phyloP scores from a whole-genome alignment of 2,888 invertebrate species.

The Cremastinae sp. region DNA sequence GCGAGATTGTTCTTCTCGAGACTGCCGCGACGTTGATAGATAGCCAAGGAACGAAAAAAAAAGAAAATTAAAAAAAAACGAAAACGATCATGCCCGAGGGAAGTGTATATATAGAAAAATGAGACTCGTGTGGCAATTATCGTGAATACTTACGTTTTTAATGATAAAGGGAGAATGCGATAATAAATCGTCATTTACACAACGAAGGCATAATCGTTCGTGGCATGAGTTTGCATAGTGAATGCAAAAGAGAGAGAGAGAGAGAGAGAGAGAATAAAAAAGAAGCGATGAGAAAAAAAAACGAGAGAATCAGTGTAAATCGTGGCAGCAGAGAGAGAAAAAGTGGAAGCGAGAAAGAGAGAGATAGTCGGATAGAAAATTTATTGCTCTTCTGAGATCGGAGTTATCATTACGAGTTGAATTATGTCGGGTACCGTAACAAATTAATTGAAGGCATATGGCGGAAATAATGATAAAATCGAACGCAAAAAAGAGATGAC shows the following conservation, averaged over 20 bases:
- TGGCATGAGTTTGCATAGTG: not conserved
- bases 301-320: slow-evolving; percentile 3
- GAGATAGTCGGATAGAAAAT: slow-evolving; percentile 54
- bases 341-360: slow-evolving; percentile 22
- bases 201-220: slow-evolving; percentile 18
- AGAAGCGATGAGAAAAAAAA: too few relatives aligned
- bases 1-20: too few relatives aligned
- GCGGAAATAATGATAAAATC: slow-evolving; percentile 68
- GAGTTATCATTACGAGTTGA: slow-evolving; percentile 66
- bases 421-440: slow-evolving; percentile 69
- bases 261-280: not conserved
- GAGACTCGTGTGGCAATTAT: not conserved
- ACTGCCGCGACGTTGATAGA: too few relatives aligned
- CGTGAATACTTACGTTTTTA: slow-evolving; percentile 3
- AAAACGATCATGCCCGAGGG: too few relatives aligned
- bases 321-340: slow-evolving; percentile 7
- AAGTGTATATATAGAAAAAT: too few relatives aligned
- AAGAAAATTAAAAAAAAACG: too few relatives aligned
- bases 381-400: slow-evolving; percentile 60
- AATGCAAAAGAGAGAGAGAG: not conserved
- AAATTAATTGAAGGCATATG: slow-evolving; percentile 73
- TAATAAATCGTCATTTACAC: slow-evolving; percentile 30
- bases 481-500: slow-evolving; percentile 48
- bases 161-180: slow-evolving; percentile 25
- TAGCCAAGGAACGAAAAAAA: too few relatives aligned